Evolutionary conservation across 2,113 vertebrate genomes (phyloP), one percentile per base, ranked within the genome.

Genomic region (Nesoenas mayeri): DNA sequence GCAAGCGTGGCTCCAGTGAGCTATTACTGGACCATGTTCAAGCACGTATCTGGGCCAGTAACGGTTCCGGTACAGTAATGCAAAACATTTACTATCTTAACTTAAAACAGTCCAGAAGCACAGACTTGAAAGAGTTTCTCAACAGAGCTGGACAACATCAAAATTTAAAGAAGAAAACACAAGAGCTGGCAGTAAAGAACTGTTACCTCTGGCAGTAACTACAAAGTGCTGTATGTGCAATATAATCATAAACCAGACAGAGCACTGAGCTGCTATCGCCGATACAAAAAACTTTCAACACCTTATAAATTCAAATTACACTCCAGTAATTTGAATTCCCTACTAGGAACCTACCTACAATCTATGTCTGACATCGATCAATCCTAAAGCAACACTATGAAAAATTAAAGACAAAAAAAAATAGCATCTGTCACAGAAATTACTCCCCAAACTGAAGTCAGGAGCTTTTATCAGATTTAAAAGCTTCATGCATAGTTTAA

Each of bases 61-160:
- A 73, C 31, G 21, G 64, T 91, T 96, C 89, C 2, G 2, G 50
- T 79, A 42, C 54, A 72, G n/a, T 50, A 80, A 83, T 44, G 24
- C 21, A 79, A 83, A 90, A 83, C 18, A 67, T 86, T 90, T 83
- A 70, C 32, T 65, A 21, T 29, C 66, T 74, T 40, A 87, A 51
- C 36, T 90, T 93, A 44, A 25, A 90, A 56, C 36, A 88, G 38
- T 64, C 51, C 89, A 90, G 79, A 88, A 29, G 42, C 51, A 94
- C 24, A 91, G 44, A 58, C 44, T 48, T 57, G 29, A 88, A 64
- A 91, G 56, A 36, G 29, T 20, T 25, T 91, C 89, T 57, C 88
- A 91, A 60, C 47, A 91, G 79, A 90, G 48, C 79, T 95, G 90
- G 82, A 67, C 60, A 94, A 34, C 79, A 67, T 94, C 92, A 90